Conservation (phyloP, 53 echinoderm and acorn worm species). For the Pentamera pediparva region DNA sequence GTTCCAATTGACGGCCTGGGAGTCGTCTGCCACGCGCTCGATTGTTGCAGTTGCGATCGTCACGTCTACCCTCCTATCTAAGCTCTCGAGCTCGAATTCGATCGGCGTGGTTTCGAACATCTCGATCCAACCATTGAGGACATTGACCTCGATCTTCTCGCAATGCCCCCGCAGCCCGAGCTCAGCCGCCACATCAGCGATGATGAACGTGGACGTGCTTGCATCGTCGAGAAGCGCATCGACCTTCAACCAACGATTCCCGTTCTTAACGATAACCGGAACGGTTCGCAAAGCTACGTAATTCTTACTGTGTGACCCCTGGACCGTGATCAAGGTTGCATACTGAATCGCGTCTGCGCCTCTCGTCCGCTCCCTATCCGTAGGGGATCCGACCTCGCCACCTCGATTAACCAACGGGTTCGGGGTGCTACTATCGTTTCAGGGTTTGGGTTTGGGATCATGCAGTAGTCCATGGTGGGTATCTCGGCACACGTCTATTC, state of each 20-base stretch:
- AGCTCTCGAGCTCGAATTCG: slow-evolving; percentile 1
- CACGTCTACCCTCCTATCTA: neutral
- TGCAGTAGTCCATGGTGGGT: slow-evolving; percentile 9
- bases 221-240: neutral
- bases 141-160: neutral
- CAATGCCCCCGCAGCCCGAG: neutral
- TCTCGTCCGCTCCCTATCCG: neutral
- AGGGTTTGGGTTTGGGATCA: neutral
- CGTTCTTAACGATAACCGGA: slow-evolving; percentile 6
- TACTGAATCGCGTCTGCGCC: neutral
- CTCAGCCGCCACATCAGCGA: slow-evolving; percentile 5
- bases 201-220: neutral
- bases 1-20: neutral
- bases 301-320: neutral
- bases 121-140: slow-evolving; percentile 3
- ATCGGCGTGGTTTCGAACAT: neutral
- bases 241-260: neutral
- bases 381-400: neutral
- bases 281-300: neutral
- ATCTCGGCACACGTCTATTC: neutral
- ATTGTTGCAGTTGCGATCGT: neutral
- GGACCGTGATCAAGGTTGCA: neutral
- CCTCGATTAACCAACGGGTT: neutral
- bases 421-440: neutral
- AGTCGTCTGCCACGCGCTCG: neutral